Percentiles rank a stretch among this genome's conserved stretches.
Evolutionary conservation across 2,797 vertebrate genomes (phyloP).

Genomic region (Crypturellus tataupa): DNA sequence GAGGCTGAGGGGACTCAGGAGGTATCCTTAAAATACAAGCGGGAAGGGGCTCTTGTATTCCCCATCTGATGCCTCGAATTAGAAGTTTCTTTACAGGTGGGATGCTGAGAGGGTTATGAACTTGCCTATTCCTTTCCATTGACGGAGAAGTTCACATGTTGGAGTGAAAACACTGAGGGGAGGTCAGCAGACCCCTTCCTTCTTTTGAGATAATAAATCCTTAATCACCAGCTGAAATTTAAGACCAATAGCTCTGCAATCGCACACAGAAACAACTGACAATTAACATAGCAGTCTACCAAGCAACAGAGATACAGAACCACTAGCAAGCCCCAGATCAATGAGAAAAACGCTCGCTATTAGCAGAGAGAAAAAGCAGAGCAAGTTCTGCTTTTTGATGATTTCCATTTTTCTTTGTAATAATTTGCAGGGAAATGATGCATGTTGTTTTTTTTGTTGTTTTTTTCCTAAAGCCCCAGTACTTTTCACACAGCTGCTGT

Average conservation of each 20-base stretch:
- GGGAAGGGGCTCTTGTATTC: not conserved
- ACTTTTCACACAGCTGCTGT: constrained; percentile 56
- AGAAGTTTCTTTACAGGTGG: constrained; percentile 60
- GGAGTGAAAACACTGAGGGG: not conserved
- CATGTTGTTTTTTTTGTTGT: accelerated
- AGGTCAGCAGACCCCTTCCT: not conserved
- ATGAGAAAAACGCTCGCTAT: not conserved
- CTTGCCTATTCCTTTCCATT: not conserved
- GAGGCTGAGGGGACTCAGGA: not conserved
- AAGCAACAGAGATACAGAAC: constrained; percentile 7
- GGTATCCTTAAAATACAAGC: not conserved
- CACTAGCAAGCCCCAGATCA: constrained; percentile 21
- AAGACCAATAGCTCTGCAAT: not conserved
- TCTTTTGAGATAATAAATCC: not conserved
- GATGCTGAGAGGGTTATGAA: not conserved
- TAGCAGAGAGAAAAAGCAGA: constrained; percentile 26
- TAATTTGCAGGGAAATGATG: constrained; percentile 18
- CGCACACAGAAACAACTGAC: constrained; percentile 43
- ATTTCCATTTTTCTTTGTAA: constrained; percentile 32
- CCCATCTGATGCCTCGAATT: not conserved
- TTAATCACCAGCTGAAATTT: constrained; percentile 1
- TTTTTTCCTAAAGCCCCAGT: not conserved
- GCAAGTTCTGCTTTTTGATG: constrained; percentile 36
- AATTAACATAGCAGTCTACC: constrained; percentile 32
- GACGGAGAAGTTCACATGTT: not conserved